Conservation (phyloP, 2,797 vertebrate genomes). For the Ambastaia sidthimunki region DNA sequence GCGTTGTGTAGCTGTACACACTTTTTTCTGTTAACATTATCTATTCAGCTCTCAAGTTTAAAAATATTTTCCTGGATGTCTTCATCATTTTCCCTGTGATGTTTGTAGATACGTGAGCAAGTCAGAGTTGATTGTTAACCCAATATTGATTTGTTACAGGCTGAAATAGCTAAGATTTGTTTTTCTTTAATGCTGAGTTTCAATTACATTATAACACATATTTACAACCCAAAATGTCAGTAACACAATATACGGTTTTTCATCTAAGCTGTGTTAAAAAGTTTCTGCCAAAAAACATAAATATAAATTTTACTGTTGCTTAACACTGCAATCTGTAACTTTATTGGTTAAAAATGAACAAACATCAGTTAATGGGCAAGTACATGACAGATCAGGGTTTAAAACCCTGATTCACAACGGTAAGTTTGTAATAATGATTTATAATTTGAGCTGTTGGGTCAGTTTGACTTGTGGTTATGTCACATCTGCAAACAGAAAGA, state of each 20-base stretch:
- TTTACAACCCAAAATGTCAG: not conserved
- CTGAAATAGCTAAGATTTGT: not conserved
- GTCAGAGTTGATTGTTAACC: slow-evolving; percentile 16
- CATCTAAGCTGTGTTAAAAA: not conserved
- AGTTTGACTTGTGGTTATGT: no score
- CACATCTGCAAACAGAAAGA: no score
- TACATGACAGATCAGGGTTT: no score
- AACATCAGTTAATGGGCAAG: no score
- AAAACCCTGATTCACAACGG: no score
- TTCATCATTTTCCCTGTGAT: not conserved
- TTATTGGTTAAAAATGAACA: not conserved
- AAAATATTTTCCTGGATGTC: slow-evolving; percentile 28
- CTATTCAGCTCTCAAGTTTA: slow-evolving; percentile 23
- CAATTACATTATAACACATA: not conserved
- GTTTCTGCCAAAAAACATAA: slow-evolving; percentile 23
- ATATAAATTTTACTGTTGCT: not conserved
- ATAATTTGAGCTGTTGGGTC: no score
- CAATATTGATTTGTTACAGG: not conserved
- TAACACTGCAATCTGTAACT: no score
- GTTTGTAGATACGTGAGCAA: not conserved
- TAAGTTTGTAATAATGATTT: no score
- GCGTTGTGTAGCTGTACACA: slow-evolving; percentile 1
- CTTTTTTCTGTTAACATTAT: slow-evolving; percentile 27
- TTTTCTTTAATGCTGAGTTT: not conserved
- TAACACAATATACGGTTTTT: not conserved